Evolutionary conservation across 1,140 invertebrate species (phyloP).

Genomic region (Drosophila novamexicana): DNA sequence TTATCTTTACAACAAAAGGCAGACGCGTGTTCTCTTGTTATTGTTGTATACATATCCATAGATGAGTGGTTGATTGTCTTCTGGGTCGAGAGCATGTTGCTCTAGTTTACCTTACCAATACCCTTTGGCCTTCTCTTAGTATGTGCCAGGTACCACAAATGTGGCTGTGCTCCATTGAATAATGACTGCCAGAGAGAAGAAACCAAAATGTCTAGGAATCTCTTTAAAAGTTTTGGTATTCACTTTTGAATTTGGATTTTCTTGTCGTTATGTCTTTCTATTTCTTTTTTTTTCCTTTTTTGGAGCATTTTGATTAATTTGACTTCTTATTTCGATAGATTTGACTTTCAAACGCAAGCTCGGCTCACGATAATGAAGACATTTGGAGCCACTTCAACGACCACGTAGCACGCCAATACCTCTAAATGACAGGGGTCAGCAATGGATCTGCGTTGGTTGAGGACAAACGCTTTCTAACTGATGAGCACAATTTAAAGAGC

Average conservation of each 20-base stretch:
- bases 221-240: conserved; percentile 23
- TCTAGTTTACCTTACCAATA: conserved; percentile 40
- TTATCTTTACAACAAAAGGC: conserved; percentile 53
- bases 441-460: conserved; percentile 8
- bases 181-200: conserved; percentile 44
- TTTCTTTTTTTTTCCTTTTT: conserved; percentile 27
- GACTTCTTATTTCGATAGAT: conserved; percentile 52
- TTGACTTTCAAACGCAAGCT: conserved; percentile 50
- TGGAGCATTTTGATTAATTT: conserved; percentile 67
- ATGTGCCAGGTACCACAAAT: conserved; percentile 14
- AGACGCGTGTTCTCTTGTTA: conserved; percentile 47
- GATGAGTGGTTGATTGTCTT: conserved; percentile 6
- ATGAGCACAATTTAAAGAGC: conserved; percentile 44
- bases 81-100: conserved; percentile 30
- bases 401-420: conserved; percentile 43
- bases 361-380: conserved; percentile 60
- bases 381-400: conserved; percentile 48
- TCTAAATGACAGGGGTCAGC: conserved; percentile 20
- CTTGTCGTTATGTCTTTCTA: conserved; percentile 38
- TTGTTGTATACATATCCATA: conserved; percentile 42
- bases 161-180: conserved; percentile 42
- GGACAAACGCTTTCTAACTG: conserved; percentile 71
- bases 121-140: conserved; percentile 3
- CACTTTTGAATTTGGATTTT: conserved; percentile 13
- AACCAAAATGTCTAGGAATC: conserved; percentile 24